Evolutionary conservation across 2,113 vertebrate species (phyloP), one percentile per base, ranked within the genome.

Genomic region (Rhinichthys klamathensis): DNA sequence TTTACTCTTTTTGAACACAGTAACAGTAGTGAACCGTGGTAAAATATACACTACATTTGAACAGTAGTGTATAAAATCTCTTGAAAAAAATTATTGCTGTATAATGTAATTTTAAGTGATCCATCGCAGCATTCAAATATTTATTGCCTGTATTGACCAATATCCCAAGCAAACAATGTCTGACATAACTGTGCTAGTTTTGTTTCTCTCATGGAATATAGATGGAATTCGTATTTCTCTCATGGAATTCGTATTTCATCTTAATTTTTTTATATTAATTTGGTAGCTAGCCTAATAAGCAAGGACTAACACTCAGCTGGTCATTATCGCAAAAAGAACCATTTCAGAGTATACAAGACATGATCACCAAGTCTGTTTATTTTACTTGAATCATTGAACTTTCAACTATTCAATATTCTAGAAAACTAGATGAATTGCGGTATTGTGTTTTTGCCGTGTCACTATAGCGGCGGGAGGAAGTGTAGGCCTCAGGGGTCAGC

Each of bases 401-500:
- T 75, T 54, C 25, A 9, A 51, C 15, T 54, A 30, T 54, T 18
- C 11, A 54, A 5, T 3, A 54, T 76, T 32, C 46, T 30, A 1
- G n/a, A 9, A 51, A 51, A 44, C 15, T 9, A 73, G 46, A 23
- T 88, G 67, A 88, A 89, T 83, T 41, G 30, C 10, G 7, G 49
- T 73, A 86, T 86, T 88, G 82, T 89, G 58, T 83, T 63, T 80
- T 76, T 78, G 49, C 32, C 46, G 21, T 72, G 70, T 83, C 44
- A 61, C 58, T 67, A 32, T 44, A 72, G 79, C 16, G 30, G 41
- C 46, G 8, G 75, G 88, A 89, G 88, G 88, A 89, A 89, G 85
- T 61, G 41, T 87, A 89, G 85, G 85, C 85, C 85, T 87, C 88
- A 84, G 70, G 79, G 89, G 88, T 89, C 87, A 82, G 27, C 6